phyloP scores from a whole-genome alignment of 2,113 vertebrate genomes.

The Eurypyga helias region DNA sequence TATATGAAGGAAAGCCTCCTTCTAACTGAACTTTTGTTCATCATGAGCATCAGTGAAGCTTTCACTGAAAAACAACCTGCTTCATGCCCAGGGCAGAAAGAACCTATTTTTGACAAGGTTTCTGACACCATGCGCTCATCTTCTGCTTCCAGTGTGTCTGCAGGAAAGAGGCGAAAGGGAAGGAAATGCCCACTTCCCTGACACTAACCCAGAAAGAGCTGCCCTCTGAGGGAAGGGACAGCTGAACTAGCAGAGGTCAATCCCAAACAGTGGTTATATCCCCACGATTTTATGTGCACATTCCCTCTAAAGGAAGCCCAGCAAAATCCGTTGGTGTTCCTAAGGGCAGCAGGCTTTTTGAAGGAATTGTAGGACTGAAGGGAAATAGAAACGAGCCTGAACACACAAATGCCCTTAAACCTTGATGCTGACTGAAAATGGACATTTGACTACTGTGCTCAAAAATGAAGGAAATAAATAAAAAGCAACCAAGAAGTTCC shows the following conservation, averaged over 20 bases:
- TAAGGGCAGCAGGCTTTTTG: not conserved
- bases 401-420: not conserved
- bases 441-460: not conserved
- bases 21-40: not conserved
- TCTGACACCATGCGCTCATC: not conserved
- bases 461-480: not conserved
- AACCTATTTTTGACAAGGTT: not conserved
- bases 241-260: not conserved
- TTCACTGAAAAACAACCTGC: not conserved
- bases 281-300: fast-evolving
- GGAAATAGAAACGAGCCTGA: not conserved
- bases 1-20: not conserved
- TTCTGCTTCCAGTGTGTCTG: not conserved
- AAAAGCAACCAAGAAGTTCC: not conserved
- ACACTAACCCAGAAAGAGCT: not conserved
- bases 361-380: not conserved
- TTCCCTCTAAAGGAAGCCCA: not conserved
- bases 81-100: not conserved
- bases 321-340: not conserved
- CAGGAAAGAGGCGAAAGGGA: not conserved
- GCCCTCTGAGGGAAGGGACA: not conserved
- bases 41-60: not conserved
- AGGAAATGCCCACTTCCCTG: not conserved
- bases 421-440: not conserved
- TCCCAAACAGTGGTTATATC: not conserved